Evolutionary conservation across 2,113 vertebrate species (phyloP).

Genomic region (Drymodes brunneopygia): DNA sequence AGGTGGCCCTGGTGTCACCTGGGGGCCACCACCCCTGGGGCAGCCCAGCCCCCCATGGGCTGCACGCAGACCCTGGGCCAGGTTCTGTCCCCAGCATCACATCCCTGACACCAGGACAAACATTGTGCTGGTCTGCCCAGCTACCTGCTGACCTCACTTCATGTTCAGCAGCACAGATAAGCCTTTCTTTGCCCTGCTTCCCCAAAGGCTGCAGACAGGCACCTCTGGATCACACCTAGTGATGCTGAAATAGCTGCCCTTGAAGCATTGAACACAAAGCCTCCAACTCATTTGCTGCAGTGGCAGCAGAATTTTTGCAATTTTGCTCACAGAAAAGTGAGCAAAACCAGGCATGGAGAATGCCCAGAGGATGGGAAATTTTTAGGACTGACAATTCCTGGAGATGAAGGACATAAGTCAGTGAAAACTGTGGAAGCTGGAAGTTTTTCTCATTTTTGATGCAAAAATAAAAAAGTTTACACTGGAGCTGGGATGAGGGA

Average conservation of each 20-base stretch:
- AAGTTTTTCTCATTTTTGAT: neutral
- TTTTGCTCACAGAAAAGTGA: neutral
- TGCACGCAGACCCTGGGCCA: neutral
- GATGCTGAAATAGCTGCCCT: neutral
- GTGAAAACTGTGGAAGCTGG: neutral
- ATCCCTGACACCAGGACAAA: neutral
- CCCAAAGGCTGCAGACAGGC: neutral
- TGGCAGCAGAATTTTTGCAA: neutral
- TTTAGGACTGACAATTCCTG: neutral
- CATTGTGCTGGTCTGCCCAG: neutral
- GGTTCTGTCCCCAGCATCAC: neutral
- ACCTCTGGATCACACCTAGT: neutral
- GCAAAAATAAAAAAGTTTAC: neutral
- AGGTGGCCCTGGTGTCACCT: conserved; percentile 16
- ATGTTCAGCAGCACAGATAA: neutral
- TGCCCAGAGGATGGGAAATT: neutral
- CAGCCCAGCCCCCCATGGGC: no score
- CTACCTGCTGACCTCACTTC: no score
- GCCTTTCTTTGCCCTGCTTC: neutral
- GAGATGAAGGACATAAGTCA: neutral
- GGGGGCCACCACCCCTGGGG: neutral
- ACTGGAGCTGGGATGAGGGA: neutral
- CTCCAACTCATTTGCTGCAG: neutral
- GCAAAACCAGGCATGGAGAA: neutral
- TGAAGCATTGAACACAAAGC: neutral